Base-by-base conservation (phyloP, 37 sponge, comb jelly and placozoan species). In the Cladorhizidae sp. region DNA sequence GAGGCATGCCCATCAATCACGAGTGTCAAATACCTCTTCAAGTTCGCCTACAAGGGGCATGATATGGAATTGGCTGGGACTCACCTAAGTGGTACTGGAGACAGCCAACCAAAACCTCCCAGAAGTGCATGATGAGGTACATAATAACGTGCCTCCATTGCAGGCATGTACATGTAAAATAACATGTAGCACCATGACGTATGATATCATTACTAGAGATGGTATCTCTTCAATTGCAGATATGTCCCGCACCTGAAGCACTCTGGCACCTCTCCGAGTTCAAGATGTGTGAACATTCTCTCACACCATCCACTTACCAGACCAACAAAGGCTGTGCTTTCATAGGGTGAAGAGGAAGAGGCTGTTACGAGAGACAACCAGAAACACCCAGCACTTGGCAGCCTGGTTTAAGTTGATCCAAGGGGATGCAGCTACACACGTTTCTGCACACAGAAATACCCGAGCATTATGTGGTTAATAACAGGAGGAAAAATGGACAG, bases 21-120 rank as follows among this genome's bases (percentile, higher is more conserved):
- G 14, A 29, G 33, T n/a, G 38, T 72, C 25, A 72, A 37, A 52
- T 72, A 72, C 52, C 52, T 72, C 50, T 72, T 37, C 52, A 72
- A 72, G 73, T 72, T 49, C 73, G 22, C 9, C 73, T 72, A 37
- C 73, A 72, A 72, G 45, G 73, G 73, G 2, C 73, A 29, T 21
- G 73, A 72, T 14, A 26, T 26, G 28, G 20, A 29, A 14, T 17
- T 72, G 52, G 52, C 5, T 7, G 64, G 8, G 12, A 25, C 12
- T 63, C n/a, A 18, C 54, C 11, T 11, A 11, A 52, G 54, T 52
- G 11, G 15, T 11, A 8, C 64, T n/a, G 21, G 15, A 52, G 54
- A 18, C 11, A 52, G 54, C 54, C 54, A 52, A 52, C n/a, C n/a
- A n/a, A n/a, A n/a, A n/a, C n/a, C n/a, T n/a, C n/a, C n/a, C n/a